These are phyloP conservation scores for Conchocele bisecta DNA, from an alignment of 2,888 invertebrate species.

Conservation along the genomic window DNA sequence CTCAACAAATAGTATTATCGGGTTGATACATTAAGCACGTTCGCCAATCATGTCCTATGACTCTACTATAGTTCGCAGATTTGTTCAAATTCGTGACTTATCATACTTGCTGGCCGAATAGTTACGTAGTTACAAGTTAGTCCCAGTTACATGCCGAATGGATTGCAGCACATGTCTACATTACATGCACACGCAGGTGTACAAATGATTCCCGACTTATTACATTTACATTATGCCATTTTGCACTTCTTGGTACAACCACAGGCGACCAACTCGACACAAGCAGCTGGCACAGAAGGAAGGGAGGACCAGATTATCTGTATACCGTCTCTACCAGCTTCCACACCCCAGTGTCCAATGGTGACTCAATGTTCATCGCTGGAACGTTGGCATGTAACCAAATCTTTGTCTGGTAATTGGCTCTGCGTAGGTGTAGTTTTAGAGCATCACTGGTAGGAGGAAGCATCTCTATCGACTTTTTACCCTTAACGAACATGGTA, in stretches of 20 bases:
- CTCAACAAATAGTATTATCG: no score
- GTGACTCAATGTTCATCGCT: background rate
- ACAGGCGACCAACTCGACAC: conserved; percentile 26
- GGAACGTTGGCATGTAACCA: conserved; percentile 23
- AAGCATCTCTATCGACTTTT: background rate
- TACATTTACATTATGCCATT: conserved; percentile 15
- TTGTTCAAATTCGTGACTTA: no score
- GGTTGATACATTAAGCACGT: no score
- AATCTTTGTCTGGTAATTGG: conserved; percentile 41
- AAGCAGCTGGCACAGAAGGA: conserved; percentile 32
- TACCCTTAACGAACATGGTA: conserved; percentile 24
- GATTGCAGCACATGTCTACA: no score
- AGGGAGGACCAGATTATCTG: conserved; percentile 31
- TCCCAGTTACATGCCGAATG: no score
- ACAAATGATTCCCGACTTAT: conserved; percentile 1
- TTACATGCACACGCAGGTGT: conserved; percentile 15
- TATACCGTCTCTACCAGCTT: background rate
- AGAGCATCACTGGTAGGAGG: conserved; percentile 37
- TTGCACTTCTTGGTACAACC: conserved; percentile 34
- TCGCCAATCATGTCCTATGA: no score
- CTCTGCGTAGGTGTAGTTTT: conserved; percentile 26
- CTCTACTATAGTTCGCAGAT: no score
- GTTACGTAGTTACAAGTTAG: no score
- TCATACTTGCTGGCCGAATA: no score
- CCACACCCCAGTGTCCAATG: conserved; percentile 13